Conservation (phyloP, 2,888 invertebrate genomes). For the Parthenolecanium corni region DNA sequence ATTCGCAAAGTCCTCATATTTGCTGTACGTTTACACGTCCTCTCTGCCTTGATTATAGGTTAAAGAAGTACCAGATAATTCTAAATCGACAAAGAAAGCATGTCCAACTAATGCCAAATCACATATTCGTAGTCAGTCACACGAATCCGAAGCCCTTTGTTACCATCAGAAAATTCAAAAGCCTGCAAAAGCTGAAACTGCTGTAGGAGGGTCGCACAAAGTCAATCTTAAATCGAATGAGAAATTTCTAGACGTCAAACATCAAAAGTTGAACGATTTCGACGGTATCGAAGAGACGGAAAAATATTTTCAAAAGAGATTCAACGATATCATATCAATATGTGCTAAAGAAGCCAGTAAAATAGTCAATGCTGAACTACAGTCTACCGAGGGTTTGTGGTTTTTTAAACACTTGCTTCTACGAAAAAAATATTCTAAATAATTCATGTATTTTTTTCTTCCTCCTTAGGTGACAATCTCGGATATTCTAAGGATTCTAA, state of each 20-base stretch:
- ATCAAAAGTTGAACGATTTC: neutral
- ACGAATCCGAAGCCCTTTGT: neutral
- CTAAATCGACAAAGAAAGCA: neutral
- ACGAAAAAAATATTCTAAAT: neutral
- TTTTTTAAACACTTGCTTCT: neutral
- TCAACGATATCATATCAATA: neutral
- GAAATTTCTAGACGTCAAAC: no score
- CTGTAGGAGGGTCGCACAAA: neutral
- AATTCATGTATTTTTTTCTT: neutral
- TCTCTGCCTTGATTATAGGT: no score
- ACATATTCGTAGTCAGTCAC: neutral
- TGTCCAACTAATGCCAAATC: neutral
- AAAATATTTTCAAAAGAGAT: neutral
- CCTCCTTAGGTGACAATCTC: no score
- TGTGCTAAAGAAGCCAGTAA: neutral
- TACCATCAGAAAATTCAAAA: neutral
- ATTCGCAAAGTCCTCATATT: no score
- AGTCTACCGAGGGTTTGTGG: neutral
- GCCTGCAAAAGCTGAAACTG: no score
- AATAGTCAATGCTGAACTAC: neutral
- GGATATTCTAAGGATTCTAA: no score
- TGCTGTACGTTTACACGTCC: no score
- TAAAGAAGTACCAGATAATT: neutral
- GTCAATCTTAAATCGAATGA: no score
- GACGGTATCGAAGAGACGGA: neutral